Conservation (phyloP, 2,797 vertebrate species). For the Oryzias dopingdopingensis region DNA sequence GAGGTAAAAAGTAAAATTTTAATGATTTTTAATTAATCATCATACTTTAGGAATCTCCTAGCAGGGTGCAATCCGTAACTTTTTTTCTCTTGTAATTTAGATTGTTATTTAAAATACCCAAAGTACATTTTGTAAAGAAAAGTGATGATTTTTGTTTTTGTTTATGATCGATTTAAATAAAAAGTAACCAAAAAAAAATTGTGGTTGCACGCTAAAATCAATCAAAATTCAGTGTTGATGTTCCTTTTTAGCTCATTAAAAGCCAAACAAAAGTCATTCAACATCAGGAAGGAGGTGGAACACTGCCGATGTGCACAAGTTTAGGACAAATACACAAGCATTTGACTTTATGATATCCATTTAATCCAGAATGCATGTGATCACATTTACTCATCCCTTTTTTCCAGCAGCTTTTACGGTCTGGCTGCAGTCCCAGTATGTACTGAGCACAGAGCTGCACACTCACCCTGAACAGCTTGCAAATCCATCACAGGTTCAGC, state of each 20-base stretch:
- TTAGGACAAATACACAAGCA: neutral
- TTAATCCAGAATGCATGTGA: neutral
- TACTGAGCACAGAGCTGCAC: constrained; percentile 10
- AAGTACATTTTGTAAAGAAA: too few species aligned
- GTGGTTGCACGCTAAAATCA: neutral
- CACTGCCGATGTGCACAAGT: neutral
- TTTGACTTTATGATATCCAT: constrained; percentile 2
- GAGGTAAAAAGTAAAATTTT: too few species aligned
- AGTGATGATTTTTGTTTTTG: too few species aligned
- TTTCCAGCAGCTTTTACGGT: constrained; percentile 3
- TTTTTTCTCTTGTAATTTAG: too few species aligned
- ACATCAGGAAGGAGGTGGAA: neutral
- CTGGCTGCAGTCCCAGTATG: constrained; percentile 20
- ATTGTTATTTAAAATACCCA: too few species aligned
- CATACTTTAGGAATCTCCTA: too few species aligned
- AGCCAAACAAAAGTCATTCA: neutral
- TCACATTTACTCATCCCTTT: constrained; percentile 2
- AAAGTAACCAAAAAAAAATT: neutral
- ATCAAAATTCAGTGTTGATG: neutral
- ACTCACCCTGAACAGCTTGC: neutral
- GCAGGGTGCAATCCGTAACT: too few species aligned
- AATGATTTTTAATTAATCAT: too few species aligned
- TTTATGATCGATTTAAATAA: too few species aligned
- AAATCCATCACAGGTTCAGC: constrained; percentile 1
- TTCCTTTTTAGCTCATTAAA: neutral